A percentile compares a stretch with the other conserved stretches of the same genome.
Evolutionary conservation across 2,113 vertebrate genomes (phyloP).

Genomic region (Hippocampus zosterae): DNA sequence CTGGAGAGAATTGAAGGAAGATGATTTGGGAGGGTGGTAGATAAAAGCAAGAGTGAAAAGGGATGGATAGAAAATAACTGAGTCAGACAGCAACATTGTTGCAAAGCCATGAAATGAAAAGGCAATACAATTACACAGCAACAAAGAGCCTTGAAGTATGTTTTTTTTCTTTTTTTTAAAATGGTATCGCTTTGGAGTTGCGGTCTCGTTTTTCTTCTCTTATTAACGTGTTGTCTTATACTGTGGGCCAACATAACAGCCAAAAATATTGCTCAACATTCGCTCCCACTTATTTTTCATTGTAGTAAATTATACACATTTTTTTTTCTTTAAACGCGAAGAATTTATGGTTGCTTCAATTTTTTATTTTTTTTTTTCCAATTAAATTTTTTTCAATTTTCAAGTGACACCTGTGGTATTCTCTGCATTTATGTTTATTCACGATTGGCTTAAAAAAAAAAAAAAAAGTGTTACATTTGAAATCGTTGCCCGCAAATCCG

Average conservation of each 20-base stretch:
- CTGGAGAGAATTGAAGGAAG: constrained; percentile 21
- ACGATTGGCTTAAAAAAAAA: neutral
- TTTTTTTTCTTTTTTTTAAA: constrained; percentile 12
- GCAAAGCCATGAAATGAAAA: constrained; percentile 48
- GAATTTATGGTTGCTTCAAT: neutral
- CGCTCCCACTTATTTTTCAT: neutral
- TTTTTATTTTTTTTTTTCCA: neutral
- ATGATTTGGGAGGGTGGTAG: constrained; percentile 2
- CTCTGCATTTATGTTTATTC: neutral
- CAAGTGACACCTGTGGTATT: neutral
- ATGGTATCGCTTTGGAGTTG: constrained; percentile 10
- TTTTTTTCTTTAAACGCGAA: neutral
- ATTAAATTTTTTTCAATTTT: too few relatives aligned
- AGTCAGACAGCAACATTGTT: constrained; percentile 29
- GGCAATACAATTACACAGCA: constrained; percentile 20
- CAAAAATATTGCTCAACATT: neutral
- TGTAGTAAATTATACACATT: neutral
- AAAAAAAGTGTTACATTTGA: neutral
- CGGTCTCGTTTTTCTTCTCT: neutral
- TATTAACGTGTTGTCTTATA: neutral
- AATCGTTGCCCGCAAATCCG: neutral
- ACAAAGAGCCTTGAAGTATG: constrained; percentile 15
- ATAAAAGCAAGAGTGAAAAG: constrained; percentile 11
- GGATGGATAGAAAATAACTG: constrained; percentile 22
- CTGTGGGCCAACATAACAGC: neutral